Base-by-base conservation (phyloP, 2,888 invertebrate species). In the Corythucha ciliata region DNA sequence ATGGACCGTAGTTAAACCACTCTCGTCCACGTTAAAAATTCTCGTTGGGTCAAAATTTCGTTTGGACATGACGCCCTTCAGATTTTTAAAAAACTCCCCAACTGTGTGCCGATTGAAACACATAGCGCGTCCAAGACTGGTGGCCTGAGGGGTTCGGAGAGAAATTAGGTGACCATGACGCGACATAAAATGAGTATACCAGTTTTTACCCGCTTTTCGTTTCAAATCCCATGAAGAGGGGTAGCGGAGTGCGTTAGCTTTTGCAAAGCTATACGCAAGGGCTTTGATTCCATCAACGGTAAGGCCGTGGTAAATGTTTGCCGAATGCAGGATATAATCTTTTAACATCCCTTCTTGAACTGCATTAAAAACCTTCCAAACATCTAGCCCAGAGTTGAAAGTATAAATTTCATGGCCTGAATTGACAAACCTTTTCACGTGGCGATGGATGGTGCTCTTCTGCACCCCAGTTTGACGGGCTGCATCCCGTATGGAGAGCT, bases 11-110 rank as follows among this genome's bases (percentile, higher is more conserved):
- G 39, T 39, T n/a, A 39, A n/a, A 20, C 39, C 39, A 5, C 8
- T 39, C 39, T 39, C 18, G 6, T 39, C 39, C 6, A 39, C 16
- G 22, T 39, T 39, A n/a, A 39, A 39, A 39, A 39, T 39, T 39
- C 21, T 39, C 5, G 16, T 39, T 7, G 39, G 39, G 18, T 22
- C 18, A n/a, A 39, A 39, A 4, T 39, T 39, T 7, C 22, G 39
- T 16, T 39, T 39, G 5, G 39, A 39, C 39, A 39, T 39, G 5
- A 39, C 12, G 20, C 12, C 39, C 18, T 39, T 20, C 39, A 39
- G 22, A 16, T 39, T 20, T n/a, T 3, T n/a, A n/a, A 39, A 39
- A 39, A 39, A 39, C 22, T 4, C 39, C 5, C 12, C 6, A 5
- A 14, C 18, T 18, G 39, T 16, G 39, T 16, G 39, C 18, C 39